Evolutionary conservation across 1,140 invertebrate species (phyloP).

Genomic region (Rhyacophila brunnea): DNA sequence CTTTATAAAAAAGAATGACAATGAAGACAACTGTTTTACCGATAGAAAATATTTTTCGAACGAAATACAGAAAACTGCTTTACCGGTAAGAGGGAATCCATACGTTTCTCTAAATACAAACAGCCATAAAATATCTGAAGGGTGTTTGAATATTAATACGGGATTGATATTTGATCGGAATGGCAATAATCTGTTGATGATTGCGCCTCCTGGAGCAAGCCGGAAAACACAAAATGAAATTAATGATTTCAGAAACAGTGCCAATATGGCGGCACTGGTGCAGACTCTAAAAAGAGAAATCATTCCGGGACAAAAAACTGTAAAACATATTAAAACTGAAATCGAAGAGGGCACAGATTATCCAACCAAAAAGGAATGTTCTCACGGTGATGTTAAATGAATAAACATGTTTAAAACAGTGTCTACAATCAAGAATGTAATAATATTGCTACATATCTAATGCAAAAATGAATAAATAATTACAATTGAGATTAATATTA

Average conservation of each 20-base stretch:
- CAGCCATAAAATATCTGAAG: conserved; percentile 10
- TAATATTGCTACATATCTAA: no score
- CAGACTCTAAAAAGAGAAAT: conserved; percentile 23
- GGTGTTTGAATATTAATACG: conserved; percentile 18
- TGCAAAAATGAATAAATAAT: conserved; percentile 11
- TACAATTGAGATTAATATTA: neutral
- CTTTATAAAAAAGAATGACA: neutral
- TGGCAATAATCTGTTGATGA: conserved; percentile 66
- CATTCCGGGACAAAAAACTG: neutral
- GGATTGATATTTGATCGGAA: conserved; percentile 57
- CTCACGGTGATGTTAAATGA: no score
- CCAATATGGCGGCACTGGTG: conserved; percentile 9
- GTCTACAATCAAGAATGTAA: no score
- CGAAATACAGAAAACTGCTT: conserved; percentile 13
- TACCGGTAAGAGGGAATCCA: conserved; percentile 11
- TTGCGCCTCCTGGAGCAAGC: conserved; percentile 49
- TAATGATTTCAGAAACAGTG: conserved; percentile 18
- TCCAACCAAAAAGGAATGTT: conserved; percentile 17
- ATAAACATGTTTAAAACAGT: no score
- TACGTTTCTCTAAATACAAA: conserved; percentile 1
- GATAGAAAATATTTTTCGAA: conserved; percentile 2
- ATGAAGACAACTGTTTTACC: conserved; percentile 17
- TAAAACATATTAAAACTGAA: conserved; percentile 30
- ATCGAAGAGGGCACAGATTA: conserved; percentile 23
- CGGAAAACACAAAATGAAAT: conserved; percentile 30